Evolutionary conservation across 1,140 invertebrate species (phyloP).

Genomic region (Drosophila lacteicornis): DNA sequence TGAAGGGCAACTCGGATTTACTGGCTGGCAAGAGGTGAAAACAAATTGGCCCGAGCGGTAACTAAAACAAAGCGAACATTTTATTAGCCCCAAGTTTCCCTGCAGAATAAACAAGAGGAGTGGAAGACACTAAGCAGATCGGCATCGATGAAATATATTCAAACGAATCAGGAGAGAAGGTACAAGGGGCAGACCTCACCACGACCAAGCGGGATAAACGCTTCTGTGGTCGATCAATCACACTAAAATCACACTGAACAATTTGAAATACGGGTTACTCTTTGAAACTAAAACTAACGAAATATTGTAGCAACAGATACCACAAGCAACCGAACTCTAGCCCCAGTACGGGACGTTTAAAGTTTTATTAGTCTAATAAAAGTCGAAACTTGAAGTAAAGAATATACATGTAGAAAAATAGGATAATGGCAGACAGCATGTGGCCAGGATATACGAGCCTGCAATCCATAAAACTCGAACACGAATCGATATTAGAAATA

Average conservation of each 20-base stretch:
- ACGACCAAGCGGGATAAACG: constrained; percentile 20
- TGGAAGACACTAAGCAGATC: constrained; percentile 40
- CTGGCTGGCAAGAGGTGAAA: constrained; percentile 7
- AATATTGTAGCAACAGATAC: constrained; percentile 47
- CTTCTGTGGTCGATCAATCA: constrained; percentile 48
- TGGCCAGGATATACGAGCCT: constrained; percentile 25
- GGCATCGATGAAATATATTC: constrained; percentile 26
- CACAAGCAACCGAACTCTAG: constrained; percentile 30
- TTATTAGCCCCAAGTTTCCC: constrained; percentile 42
- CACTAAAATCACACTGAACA: constrained; percentile 57
- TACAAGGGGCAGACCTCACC: constrained; percentile 12
- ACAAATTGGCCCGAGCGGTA: constrained; percentile 30
- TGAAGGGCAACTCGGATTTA: constrained; percentile 25
- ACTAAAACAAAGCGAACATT: constrained; percentile 46
- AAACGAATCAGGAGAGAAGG: constrained; percentile 11
- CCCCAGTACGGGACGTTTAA: constrained; percentile 27
- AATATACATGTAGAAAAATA: constrained; percentile 38
- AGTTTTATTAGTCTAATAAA: constrained; percentile 57
- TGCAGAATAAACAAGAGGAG: constrained; percentile 38
- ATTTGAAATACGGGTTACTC: constrained; percentile 77
- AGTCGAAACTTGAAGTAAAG: constrained; percentile 42
- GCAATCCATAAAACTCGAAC: constrained; percentile 59
- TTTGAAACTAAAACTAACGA: constrained; percentile 55
- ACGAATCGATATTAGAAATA: constrained; percentile 48
- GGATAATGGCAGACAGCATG: constrained; percentile 30